Conservation (phyloP, 2,113 vertebrate genomes). For the Suncus etruscus region DNA sequence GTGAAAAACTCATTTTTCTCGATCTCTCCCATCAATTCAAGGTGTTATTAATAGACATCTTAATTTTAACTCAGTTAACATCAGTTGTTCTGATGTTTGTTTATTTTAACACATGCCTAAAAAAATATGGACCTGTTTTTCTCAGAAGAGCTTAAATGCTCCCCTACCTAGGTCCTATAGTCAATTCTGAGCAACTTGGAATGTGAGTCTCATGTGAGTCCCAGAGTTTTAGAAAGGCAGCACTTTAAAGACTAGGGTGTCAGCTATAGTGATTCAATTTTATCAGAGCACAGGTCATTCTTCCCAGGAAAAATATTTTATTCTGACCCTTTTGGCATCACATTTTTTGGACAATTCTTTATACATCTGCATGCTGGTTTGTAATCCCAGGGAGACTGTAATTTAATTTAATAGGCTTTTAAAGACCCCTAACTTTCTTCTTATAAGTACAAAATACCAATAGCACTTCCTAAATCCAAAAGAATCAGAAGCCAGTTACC, state of each 20-base stretch:
- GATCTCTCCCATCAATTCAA: no score
- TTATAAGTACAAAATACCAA: neutral
- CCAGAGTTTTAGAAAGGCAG: neutral
- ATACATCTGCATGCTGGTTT: neutral
- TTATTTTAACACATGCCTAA: neutral
- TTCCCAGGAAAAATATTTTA: neutral
- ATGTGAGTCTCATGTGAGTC: neutral
- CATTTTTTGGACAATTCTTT: neutral
- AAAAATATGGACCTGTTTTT: neutral
- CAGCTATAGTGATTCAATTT: neutral
- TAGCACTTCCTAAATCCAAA: constrained; percentile 18
- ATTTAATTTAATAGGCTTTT: constrained; percentile 16
- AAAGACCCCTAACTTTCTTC: neutral
- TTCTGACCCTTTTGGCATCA: neutral
- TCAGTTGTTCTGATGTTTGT: no score
- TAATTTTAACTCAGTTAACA: no score
- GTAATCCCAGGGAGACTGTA: neutral
- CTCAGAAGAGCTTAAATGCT: neutral
- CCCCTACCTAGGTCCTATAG: neutral
- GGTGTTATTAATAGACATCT: no score
- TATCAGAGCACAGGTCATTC: neutral
- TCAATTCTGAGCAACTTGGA: neutral
- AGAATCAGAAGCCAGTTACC: neutral
- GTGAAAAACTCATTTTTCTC: no score
- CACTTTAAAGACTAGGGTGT: neutral